Percentiles rank a stretch among this genome's conserved stretches.
Conservation (phyloP, 2,888 invertebrate species). For the Silvanus unidentatus region DNA sequence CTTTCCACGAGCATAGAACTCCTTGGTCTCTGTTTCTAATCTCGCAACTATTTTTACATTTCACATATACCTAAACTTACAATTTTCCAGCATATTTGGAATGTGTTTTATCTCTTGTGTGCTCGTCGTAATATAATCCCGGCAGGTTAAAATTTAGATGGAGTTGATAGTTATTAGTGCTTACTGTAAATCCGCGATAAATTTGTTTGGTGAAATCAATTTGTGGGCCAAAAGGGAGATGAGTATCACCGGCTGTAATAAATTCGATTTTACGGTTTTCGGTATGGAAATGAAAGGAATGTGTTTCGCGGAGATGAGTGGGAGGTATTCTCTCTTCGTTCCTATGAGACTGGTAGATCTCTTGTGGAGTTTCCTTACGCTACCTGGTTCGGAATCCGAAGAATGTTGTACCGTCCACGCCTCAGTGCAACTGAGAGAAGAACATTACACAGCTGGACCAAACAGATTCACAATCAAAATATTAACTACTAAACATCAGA, state of each 20-base stretch:
- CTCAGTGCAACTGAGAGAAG: constrained; percentile 15
- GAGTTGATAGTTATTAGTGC: too few relatives aligned
- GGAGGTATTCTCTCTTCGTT: constrained; percentile 1
- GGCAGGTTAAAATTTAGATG: too few relatives aligned
- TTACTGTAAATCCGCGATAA: too few relatives aligned
- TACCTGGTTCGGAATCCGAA: constrained; percentile 36
- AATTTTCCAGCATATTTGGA: too few relatives aligned
- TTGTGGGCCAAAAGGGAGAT: constrained; percentile 2
- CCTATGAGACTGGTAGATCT: constrained; percentile 6
- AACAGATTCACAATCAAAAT: not conserved
- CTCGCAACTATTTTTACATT: too few relatives aligned
- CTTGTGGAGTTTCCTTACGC: constrained; percentile 22
- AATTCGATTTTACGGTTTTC: constrained; percentile 6
- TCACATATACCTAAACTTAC: too few relatives aligned
- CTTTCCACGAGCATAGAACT: too few relatives aligned
- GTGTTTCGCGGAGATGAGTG: constrained; percentile 5
- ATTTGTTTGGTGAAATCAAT: constrained; percentile 1
- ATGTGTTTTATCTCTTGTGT: too few relatives aligned
- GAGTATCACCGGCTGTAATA: constrained; percentile 3
- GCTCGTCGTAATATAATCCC: too few relatives aligned
- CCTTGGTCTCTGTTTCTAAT: too few relatives aligned
- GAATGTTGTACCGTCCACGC: constrained; percentile 38
- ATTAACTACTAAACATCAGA: not conserved
- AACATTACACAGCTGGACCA: constrained; percentile 1
- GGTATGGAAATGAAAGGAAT: constrained; percentile 7